Conservation (phyloP, 2,113 vertebrate genomes). For the Chauna torquata region DNA sequence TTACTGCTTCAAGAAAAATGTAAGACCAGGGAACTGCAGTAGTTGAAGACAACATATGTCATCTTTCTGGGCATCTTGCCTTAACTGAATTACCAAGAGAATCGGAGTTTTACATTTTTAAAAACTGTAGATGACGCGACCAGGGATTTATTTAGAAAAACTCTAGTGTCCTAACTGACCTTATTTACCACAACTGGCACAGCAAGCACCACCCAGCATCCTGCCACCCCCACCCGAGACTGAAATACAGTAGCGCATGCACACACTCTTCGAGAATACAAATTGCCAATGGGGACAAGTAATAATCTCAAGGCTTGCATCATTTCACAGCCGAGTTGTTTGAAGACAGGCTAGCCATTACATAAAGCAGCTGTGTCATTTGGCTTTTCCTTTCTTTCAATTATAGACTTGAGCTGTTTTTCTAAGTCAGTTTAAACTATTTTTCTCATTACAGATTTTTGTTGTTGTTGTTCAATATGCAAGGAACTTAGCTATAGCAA, state of each 20-base stretch:
- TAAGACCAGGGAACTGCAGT: neutral
- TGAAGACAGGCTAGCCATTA: slow-evolving; percentile 64
- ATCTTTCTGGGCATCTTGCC: slow-evolving; percentile 31
- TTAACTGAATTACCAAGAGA: neutral
- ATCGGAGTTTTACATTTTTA: neutral
- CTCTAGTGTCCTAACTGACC: neutral
- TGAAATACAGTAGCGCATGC: neutral
- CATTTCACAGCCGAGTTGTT: slow-evolving; percentile 71
- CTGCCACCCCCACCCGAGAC: neutral
- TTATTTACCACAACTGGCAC: slow-evolving; percentile 34
- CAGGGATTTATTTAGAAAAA: neutral
- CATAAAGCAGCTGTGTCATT: slow-evolving; percentile 57
- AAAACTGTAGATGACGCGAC: neutral
- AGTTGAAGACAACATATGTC: slow-evolving; percentile 10
- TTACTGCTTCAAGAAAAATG: neutral
- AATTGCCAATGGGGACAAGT: slow-evolving; percentile 30
- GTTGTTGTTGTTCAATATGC: neutral
- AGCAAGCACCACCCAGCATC: neutral
- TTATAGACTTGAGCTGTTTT: slow-evolving; percentile 21
- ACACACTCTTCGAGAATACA: neutral
- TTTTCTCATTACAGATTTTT: slow-evolving; percentile 16
- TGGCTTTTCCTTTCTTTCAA: slow-evolving; percentile 23
- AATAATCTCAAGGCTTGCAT: slow-evolving; percentile 67
- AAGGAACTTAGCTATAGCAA: slow-evolving; percentile 18
- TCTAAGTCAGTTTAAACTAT: neutral